Evolutionary conservation across 2,797 vertebrate species (phyloP), one percentile per base, ranked within the genome.

Genomic region (Gadopsis bispinosus): DNA sequence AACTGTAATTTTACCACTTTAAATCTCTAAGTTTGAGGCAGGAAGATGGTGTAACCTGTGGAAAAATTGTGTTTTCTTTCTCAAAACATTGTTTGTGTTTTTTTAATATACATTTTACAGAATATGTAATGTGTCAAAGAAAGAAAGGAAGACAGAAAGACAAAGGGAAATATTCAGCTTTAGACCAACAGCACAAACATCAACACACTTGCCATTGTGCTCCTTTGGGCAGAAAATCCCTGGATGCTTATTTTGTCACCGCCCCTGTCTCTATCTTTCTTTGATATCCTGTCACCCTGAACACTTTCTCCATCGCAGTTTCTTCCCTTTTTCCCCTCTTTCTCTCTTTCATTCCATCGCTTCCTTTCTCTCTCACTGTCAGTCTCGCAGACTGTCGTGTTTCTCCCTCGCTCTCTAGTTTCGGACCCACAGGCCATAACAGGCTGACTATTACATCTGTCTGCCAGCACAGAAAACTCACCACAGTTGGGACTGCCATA

Each of bases 401-500:
- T 60, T 69, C 75, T 64, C 43, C 60, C 43, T 47, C 66, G 14
- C 72, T 85, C 68, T 43, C 75, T 65, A 73, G 68, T 47, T 78
- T 39, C 1, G 26, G 69, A 74, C 69, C 90, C 82, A 72, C 69
- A 74, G 91, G 89, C 83, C 60, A 73, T 16, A 69, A 65, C 62
- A 35, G 68, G 48, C 64, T 58, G 82, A 84, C 84, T 76, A 48
- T 78, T 84, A 64, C 65, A 71, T 83, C 66, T 82, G 85, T 84
- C 87, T 91, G 87, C 90, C 89, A 87, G 75, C 56, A 7, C 55
- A 63, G 80, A 65, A 59, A 73, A 63, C 74, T 82, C 70, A 12
- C 63, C 66, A 65, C 79, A 63, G 73, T 84, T 66, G 75, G 76
- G 79, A 43, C 80, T 77, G 83, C 55, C 84, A 74, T 17, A 67